A percentile compares a stretch with the other conserved stretches of the same genome.
Evolutionary conservation across 2,113 vertebrate species (phyloP).

Genomic region (Sus scrofa): DNA sequence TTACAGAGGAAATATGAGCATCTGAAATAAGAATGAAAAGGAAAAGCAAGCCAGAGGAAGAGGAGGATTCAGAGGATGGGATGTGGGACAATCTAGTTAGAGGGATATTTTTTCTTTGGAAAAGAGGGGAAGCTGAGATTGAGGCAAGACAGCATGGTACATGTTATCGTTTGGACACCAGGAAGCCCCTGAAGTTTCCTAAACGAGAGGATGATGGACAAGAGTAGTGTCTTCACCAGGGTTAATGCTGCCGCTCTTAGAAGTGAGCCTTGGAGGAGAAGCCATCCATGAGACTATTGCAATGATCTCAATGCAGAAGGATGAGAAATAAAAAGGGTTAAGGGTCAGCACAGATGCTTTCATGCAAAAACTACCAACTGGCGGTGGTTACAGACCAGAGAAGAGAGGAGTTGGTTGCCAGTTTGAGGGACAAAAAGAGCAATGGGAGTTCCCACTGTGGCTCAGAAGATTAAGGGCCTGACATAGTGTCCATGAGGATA

Average conservation of each 20-base stretch:
- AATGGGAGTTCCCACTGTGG: too few relatives aligned
- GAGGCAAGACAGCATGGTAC: not conserved
- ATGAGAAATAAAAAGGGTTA: not conserved
- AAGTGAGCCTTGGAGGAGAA: not conserved
- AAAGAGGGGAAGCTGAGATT: not conserved
- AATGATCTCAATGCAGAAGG: not conserved
- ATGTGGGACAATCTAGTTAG: not conserved
- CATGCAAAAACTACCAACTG: not conserved
- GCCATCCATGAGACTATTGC: fast-evolving
- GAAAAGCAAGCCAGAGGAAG: not conserved
- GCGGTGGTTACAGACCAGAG: not conserved
- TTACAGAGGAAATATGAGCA: not conserved
- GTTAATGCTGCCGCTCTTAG: not conserved
- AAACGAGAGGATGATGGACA: not conserved
- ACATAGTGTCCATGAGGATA: too few relatives aligned
- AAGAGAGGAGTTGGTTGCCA: not conserved
- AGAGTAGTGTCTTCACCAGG: not conserved
- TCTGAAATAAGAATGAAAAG: not conserved
- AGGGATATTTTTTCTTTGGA: not conserved
- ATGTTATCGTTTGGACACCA: not conserved
- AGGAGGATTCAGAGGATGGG: not conserved
- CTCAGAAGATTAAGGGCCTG: too few relatives aligned
- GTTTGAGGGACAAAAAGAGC: not conserved
- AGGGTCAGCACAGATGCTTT: not conserved
- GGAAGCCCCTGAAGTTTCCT: not conserved